Conservation (phyloP, 2,888 invertebrate genomes). For the Sclerodermus sp. region DNA sequence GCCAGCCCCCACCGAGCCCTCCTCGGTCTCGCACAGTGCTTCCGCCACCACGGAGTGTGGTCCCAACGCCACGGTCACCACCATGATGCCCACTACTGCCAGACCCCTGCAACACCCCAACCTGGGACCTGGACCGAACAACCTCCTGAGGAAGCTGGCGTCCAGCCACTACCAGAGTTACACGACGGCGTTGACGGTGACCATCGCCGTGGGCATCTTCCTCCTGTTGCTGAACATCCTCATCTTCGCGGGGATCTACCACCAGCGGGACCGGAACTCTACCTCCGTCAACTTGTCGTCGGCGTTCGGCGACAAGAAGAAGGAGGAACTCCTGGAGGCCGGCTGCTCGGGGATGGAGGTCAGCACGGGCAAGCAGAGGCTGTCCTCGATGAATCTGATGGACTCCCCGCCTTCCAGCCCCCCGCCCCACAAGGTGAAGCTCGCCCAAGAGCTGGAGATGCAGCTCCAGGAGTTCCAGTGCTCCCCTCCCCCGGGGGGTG, state of each 20-base stretch:
- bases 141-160: constrained; percentile 75
- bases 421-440: constrained; percentile 46
- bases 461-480: constrained; percentile 67
- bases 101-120: constrained; percentile 39
- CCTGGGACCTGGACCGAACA: constrained; percentile 67
- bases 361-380: constrained; percentile 48
- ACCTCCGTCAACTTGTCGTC: constrained; percentile 53
- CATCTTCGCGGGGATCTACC: constrained; percentile 87
- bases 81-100: constrained; percentile 39
- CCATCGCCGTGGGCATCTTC: constrained; percentile 84
- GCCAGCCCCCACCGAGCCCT: constrained; percentile 59
- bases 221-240: constrained; percentile 78
- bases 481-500: constrained; percentile 60
- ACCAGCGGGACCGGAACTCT: constrained; percentile 69
- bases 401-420: constrained; percentile 44
- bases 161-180: constrained; percentile 85
- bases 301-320: constrained; percentile 67
- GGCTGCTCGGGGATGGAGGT: constrained; percentile 70
- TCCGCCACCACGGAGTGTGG: constrained; percentile 72
- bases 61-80: constrained; percentile 60
- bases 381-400: constrained; percentile 46
- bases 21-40: constrained; percentile 26
- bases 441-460: constrained; percentile 62
- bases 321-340: constrained; percentile 75
- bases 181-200: constrained; percentile 85